These are phyloP conservation scores for Melikaiella ostensackeni DNA, from an alignment of 2,888 invertebrate genomes.

Conservation along the genomic window DNA sequence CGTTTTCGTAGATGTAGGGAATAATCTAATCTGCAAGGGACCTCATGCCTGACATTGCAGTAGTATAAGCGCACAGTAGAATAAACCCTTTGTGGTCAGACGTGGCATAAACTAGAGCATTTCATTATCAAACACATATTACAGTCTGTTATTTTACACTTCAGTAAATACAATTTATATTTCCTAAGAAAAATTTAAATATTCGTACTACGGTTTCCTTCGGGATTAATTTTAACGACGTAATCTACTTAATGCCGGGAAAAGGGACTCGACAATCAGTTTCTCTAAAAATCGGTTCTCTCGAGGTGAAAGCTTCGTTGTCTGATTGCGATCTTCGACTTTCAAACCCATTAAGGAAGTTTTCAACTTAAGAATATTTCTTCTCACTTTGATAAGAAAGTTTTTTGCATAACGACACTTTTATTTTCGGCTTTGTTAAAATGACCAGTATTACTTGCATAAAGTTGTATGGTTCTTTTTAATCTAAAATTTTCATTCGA, in stretches of 20 bases:
- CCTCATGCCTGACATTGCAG: background rate
- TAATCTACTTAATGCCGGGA: background rate
- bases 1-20: background rate
- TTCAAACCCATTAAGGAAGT: constrained; percentile 25
- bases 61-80: constrained; percentile 4
- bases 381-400: constrained; percentile 14
- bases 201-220: background rate
- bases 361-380: constrained; percentile 30
- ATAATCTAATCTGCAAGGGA: background rate
- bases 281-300: background rate
- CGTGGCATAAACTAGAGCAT: background rate
- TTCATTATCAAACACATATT: background rate
- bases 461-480: constrained; percentile 7
- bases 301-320: constrained; percentile 20
- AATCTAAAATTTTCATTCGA: background rate
- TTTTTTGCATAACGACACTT: background rate
- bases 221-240: background rate
- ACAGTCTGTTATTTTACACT: background rate
- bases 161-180: background rate
- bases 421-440: constrained; percentile 12
- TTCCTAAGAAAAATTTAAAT: background rate
- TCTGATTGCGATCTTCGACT: constrained; percentile 16
- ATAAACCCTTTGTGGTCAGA: background rate
- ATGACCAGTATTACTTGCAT: background rate
- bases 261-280: background rate